Evolutionary conservation across 2,888 invertebrate genomes (phyloP), one percentile per base, ranked within the genome.

Genomic region (Neoitamus cyanurus): DNA sequence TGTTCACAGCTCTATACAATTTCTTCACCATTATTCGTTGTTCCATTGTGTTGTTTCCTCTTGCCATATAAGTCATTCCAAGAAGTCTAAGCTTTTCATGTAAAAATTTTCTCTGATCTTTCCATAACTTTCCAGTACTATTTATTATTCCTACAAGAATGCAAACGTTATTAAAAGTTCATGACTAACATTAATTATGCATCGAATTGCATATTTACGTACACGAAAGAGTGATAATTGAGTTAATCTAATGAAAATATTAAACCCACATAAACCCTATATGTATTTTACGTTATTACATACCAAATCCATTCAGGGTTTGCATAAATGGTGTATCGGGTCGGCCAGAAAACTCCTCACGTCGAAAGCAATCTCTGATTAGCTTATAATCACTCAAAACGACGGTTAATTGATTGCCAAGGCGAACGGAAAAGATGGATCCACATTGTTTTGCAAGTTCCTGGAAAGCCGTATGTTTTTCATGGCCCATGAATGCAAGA

Each of bases 81-180:
- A 97, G 96, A 88, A 95, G 94, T 25, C 97, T 93, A 1, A 97
- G 93, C 88, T 96, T 95, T 88, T 96, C 96, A 90, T 97, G 97
- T 82, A 97, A 92, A 92, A 97, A 98, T 87, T 95, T 94, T 85
- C 97, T 93, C 90, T 98, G 97, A 88, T 95, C 96, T 91, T 97
- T 97, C 98, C 98, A 98, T 88, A 97, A 92, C 87, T 94, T 94
- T 86, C 97, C 97, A 87, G 96, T 96, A 88, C 96, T 95, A 91
- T 98, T 97, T 89, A 97, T 94, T 88, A 98, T 95, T 88, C 98
- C 98, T 97, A 93, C 78, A 91, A 89, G 20, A 58, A 58, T 7
- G 7, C 58, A 15, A 25, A 15, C 3, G 20, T 58, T 58, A 58
- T 58, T 6, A 20, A 20, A 37, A 11, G 7, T 37, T 37, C 37